Conservation (phyloP, 2,888 invertebrate genomes). For the Lordiphosa fenestrarum region DNA sequence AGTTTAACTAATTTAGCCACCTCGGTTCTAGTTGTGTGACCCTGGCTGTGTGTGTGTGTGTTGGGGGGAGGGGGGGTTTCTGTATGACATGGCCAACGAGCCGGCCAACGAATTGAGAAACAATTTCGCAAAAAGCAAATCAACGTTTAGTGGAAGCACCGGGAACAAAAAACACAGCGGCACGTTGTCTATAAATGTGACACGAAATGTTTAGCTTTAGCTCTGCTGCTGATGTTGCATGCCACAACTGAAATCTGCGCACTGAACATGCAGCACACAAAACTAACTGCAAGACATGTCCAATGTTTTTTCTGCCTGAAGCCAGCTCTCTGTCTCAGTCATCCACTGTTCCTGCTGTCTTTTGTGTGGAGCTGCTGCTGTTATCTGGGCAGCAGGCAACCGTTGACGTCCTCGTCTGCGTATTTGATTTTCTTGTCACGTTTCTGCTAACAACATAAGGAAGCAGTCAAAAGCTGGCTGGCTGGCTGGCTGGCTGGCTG, state of each 20-base stretch:
- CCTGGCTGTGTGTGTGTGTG: no score
- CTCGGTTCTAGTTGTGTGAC: no score
- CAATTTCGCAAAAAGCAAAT: constrained; percentile 66
- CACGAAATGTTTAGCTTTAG: constrained; percentile 66
- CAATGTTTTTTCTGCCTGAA: constrained; percentile 10
- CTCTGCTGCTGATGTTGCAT: constrained; percentile 39
- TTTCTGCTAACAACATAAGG: constrained; percentile 76
- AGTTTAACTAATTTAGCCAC: no score
- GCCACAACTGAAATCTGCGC: constrained; percentile 59
- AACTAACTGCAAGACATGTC: constrained; percentile 67
- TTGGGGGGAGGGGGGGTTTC: no score
- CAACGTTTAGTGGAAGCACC: constrained; percentile 50
- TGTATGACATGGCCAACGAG: constrained; percentile 42
- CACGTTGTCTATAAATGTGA: constrained; percentile 73
- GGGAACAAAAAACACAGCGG: constrained; percentile 24
- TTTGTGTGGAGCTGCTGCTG: constrained; percentile 14
- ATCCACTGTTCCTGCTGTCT: constrained; percentile 7
- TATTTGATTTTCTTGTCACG: constrained; percentile 77
- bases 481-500: constrained; percentile 4
- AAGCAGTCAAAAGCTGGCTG: constrained; percentile 59
- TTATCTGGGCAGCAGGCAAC: constrained; percentile 42
- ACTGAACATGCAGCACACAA: constrained; percentile 48
- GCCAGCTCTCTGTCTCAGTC: constrained; percentile 2
- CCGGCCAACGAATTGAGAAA: constrained; percentile 62
- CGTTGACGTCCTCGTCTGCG: constrained; percentile 55